Evolutionary conservation across 2,797 vertebrate genomes (phyloP).

Genomic region (Enteromius anoplus): DNA sequence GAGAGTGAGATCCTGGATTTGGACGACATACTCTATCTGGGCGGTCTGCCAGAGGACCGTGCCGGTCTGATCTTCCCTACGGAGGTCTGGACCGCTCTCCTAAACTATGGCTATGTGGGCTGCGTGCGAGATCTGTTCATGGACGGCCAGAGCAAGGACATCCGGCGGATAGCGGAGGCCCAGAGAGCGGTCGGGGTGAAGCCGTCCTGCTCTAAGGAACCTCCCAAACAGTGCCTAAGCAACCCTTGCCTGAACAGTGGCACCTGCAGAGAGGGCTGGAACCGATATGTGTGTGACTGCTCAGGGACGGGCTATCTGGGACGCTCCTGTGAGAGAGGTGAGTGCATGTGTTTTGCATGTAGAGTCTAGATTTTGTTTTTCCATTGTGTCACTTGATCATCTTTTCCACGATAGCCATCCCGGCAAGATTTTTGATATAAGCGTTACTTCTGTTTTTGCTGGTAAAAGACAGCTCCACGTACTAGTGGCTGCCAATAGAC

Average conservation of each 20-base stretch:
- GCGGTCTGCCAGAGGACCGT: slow-evolving; percentile 95
- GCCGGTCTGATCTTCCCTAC: slow-evolving; percentile 95
- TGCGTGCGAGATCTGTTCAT: slow-evolving; percentile 97
- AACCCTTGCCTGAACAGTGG: slow-evolving; percentile 97
- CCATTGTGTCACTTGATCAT: not conserved
- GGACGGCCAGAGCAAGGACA: slow-evolving; percentile 98
- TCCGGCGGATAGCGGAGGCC: slow-evolving; percentile 93
- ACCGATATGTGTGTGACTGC: slow-evolving; percentile 96
- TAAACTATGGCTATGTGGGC: slow-evolving; percentile 98
- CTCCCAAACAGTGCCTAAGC: slow-evolving; percentile 95
- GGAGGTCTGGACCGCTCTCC: slow-evolving; percentile 85
- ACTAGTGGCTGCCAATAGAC: not conserved
- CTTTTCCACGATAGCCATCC: not conserved
- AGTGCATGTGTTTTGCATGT: slow-evolving; percentile 50
- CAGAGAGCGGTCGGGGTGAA: slow-evolving; percentile 96
- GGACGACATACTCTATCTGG: slow-evolving; percentile 94
- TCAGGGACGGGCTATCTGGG: slow-evolving; percentile 96
- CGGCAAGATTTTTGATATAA: not conserved
- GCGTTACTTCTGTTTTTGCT: not conserved
- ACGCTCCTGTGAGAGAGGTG: slow-evolving; percentile 96
- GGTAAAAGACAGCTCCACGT: not conserved
- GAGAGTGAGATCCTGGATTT: slow-evolving; percentile 98
- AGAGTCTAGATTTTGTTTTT: not conserved
- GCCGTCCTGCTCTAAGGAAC: slow-evolving; percentile 94
- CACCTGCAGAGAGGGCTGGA: slow-evolving; percentile 96